phyloP scores from a whole-genome alignment of 1,140 invertebrate species.

The Centruroides vittatus region DNA sequence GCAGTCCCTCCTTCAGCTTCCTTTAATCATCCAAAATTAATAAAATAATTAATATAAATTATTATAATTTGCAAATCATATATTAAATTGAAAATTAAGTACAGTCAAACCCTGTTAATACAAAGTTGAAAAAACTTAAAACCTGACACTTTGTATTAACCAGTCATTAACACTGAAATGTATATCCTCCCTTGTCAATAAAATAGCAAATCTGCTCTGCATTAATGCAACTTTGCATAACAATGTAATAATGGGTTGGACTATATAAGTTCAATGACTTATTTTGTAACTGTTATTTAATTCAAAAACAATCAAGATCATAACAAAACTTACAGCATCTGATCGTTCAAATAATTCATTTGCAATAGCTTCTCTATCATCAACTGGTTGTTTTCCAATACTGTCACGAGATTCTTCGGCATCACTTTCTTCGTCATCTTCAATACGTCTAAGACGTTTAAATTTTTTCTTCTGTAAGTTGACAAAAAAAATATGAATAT shows the following conservation, averaged over 20 bases:
- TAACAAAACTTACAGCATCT: conserved; percentile 52
- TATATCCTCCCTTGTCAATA: too few relatives aligned
- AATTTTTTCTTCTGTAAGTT: conserved; percentile 56
- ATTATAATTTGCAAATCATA: too few relatives aligned
- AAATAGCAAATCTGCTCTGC: too few relatives aligned
- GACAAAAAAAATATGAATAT: conserved; percentile 4
- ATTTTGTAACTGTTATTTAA: conserved; percentile 28
- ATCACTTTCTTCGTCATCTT: conserved; percentile 77
- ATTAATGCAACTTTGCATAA: too few relatives aligned
- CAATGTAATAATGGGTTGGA: too few relatives aligned
- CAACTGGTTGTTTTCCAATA: conserved; percentile 29
- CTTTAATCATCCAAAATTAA: too few relatives aligned
- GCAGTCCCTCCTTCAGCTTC: conserved; percentile 8
- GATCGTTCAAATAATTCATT: conserved; percentile 75
- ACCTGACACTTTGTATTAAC: too few relatives aligned
- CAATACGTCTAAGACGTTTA: conserved; percentile 63
- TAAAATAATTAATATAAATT: too few relatives aligned
- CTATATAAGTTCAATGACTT: conserved; percentile 12
- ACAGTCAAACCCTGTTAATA: too few relatives aligned
- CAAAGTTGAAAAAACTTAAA: too few relatives aligned
- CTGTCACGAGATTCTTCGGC: conserved; percentile 30
- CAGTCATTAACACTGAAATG: too few relatives aligned
- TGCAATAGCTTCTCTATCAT: conserved; percentile 59
- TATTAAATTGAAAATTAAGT: too few relatives aligned
- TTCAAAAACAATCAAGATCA: neutral